These are phyloP conservation scores for Agrochola lota DNA, from an alignment of 2,888 invertebrate species.

Conservation along the genomic window DNA sequence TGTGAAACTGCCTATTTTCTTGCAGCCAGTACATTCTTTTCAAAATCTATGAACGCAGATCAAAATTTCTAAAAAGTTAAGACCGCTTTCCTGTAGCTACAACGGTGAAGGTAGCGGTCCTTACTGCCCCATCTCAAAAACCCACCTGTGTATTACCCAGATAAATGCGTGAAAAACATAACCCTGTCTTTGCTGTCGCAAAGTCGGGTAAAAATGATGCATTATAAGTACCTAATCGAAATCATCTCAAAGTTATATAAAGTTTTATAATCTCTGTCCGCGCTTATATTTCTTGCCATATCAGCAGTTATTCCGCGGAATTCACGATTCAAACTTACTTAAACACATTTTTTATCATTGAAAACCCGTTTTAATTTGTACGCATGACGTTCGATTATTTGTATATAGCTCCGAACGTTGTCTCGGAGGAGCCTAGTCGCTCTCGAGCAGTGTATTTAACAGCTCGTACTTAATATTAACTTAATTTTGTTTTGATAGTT, in stretches of 20 bases:
- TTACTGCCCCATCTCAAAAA: no score
- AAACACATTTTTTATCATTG: constrained; percentile 65
- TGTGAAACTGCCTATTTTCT: no score
- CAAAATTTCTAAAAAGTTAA: no score
- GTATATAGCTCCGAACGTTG: constrained; percentile 70
- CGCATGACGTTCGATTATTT: constrained; percentile 74
- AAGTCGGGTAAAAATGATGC: not conserved
- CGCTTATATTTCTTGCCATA: constrained; percentile 1
- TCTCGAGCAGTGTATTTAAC: constrained; percentile 65
- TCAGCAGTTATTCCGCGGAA: constrained; percentile 14
- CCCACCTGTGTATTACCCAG: not conserved
- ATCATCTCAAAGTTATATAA: not conserved
- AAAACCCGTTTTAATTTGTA: constrained; percentile 79
- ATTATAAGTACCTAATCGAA: not conserved
- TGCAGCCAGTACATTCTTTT: no score
- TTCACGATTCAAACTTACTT: constrained; percentile 28
- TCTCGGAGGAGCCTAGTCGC: constrained; percentile 71
- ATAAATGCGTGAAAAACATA: not conserved
- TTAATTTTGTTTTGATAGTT: constrained; percentile 38
- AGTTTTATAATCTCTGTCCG: not conserved
- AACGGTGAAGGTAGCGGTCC: no score
- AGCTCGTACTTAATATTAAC: constrained; percentile 53
- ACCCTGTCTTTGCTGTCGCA: not conserved
- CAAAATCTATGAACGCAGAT: no score
- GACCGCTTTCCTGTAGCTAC: no score